Evolutionary conservation across 1,140 invertebrate genomes (phyloP).

Genomic region (Kradibia gibbosae): DNA sequence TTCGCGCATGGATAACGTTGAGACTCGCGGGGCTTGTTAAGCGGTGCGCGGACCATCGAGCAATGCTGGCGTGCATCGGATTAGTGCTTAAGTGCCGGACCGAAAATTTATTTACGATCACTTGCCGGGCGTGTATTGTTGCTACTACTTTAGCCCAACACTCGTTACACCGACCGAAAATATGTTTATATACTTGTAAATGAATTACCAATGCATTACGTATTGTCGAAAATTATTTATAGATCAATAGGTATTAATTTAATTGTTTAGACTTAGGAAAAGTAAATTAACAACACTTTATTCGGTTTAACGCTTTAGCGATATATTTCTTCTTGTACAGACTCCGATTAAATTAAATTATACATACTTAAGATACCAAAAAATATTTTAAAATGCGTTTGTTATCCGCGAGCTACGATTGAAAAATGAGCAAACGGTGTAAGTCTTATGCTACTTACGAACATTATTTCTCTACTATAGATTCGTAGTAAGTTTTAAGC

Average conservation of each 20-base stretch:
- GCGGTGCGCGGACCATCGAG: too few species aligned
- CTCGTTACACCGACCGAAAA: background rate
- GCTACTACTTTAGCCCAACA: too few species aligned
- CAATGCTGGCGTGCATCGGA: too few species aligned
- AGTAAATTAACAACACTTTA: background rate
- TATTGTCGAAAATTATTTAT: background rate
- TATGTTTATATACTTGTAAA: constrained; percentile 37
- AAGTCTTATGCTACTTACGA: background rate
- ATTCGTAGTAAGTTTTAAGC: background rate
- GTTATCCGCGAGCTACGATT: background rate
- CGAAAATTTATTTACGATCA: too few species aligned
- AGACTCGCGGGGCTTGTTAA: too few species aligned
- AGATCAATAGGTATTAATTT: background rate
- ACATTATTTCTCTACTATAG: background rate
- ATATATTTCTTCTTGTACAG: background rate
- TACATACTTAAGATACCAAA: background rate
- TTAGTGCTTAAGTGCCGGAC: too few species aligned
- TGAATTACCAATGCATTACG: background rate
- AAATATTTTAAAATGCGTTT: background rate
- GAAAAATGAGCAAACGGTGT: background rate
- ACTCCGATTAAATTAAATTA: background rate
- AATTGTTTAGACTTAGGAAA: background rate
- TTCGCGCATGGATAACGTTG: background rate
- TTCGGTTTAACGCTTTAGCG: background rate
- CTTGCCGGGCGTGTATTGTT: too few species aligned